Evolutionary conservation across 1,140 invertebrate species (phyloP).

Genomic region (Diorhabda elongata): DNA sequence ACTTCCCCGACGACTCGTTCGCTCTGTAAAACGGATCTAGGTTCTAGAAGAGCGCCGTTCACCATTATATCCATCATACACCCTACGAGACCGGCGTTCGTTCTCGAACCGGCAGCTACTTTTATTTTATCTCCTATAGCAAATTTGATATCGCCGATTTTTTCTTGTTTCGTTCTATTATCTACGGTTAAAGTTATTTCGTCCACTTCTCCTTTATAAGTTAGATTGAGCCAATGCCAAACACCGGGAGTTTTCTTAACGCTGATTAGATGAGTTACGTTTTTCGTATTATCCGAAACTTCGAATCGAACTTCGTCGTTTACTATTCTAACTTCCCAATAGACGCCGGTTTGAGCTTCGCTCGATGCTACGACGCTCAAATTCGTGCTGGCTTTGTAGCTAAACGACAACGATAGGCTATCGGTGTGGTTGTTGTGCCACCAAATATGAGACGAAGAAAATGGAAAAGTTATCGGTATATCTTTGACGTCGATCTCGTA

Average conservation of each 20-base stretch:
- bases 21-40: conserved; percentile 74
- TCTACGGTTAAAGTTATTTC: conserved; percentile 71
- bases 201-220: conserved; percentile 61
- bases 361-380: conserved; percentile 81
- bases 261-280: conserved; percentile 68
- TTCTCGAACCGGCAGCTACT: conserved; percentile 70
- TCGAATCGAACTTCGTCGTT: conserved; percentile 81
- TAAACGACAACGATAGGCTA: conserved; percentile 75
- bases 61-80: conserved; percentile 85
- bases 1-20: conserved; percentile 79
- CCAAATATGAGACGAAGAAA: conserved; percentile 82
- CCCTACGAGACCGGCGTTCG: conserved; percentile 72
- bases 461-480: conserved; percentile 89
- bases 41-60: conserved; percentile 70
- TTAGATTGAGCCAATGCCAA: conserved; percentile 73
- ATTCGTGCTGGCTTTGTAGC: conserved; percentile 81
- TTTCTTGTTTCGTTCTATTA: conserved; percentile 62
- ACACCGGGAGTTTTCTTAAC: conserved; percentile 74
- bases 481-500: conserved; percentile 79
- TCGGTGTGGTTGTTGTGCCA: conserved; percentile 69
- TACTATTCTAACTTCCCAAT: conserved; percentile 82
- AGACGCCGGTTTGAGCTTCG: conserved; percentile 66
- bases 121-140: conserved; percentile 58
- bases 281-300: conserved; percentile 64
- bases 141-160: conserved; percentile 49